Evolutionary conservation across 2,113 vertebrate species (phyloP).

Genomic region (Macroglossus sobrinus): DNA sequence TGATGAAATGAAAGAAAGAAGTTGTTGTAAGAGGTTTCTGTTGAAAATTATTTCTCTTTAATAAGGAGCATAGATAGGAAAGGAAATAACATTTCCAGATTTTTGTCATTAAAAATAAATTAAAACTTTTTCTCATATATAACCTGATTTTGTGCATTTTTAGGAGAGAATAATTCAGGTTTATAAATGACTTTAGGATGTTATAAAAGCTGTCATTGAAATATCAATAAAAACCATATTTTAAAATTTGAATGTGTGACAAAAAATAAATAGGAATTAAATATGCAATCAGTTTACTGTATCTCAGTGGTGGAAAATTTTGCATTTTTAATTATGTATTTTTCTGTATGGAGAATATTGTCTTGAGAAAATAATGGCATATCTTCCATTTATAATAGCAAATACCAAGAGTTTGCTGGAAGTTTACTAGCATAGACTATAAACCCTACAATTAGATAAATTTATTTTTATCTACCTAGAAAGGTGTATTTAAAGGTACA

Average conservation of each 20-base stretch:
- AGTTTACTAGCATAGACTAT: not conserved
- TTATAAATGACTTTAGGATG: conserved; percentile 12
- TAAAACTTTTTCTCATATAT: not conserved
- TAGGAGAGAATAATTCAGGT: not conserved
- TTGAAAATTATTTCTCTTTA: not conserved
- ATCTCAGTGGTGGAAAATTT: not conserved
- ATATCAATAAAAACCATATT: conserved; percentile 26
- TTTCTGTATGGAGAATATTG: not conserved
- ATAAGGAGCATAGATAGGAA: not conserved
- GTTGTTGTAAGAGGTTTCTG: not conserved
- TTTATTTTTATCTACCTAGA: not conserved
- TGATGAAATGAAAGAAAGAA: conserved; percentile 14
- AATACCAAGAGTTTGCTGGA: not conserved
- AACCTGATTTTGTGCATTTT: not conserved
- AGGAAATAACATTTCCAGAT: not conserved
- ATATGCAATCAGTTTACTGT: not conserved
- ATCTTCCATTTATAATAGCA: not conserved
- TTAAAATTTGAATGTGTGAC: not conserved
- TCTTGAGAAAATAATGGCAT: not conserved
- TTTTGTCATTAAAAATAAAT: conserved; percentile 6
- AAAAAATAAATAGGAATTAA: not conserved
- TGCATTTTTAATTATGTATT: not conserved
- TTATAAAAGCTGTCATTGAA: not conserved
- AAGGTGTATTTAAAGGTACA: not conserved
- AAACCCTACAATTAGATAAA: not conserved